Conservation (phyloP, 2,888 invertebrate species). For the Nemotelus pantherinus region DNA sequence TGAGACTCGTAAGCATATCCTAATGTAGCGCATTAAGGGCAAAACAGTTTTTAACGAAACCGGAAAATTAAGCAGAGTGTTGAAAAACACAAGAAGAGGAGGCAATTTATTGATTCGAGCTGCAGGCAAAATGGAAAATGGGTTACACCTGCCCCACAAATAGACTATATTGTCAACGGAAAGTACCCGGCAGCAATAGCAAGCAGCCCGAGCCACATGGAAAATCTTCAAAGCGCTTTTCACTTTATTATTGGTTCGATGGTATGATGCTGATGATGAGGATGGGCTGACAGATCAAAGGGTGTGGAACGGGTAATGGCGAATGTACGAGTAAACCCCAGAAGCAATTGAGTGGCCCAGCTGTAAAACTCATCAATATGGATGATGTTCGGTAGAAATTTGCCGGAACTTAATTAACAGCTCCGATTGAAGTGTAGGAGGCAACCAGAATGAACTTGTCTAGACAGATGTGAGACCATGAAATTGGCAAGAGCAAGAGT, state of each 20-base stretch:
- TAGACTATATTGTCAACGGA: conserved; percentile 31
- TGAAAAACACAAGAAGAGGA: conserved; percentile 35
- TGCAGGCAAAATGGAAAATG: conserved; percentile 19
- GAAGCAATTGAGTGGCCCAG: conserved; percentile 28
- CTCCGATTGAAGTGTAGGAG: background rate
- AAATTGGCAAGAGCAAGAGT: conserved; percentile 25
- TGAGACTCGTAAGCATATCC: conserved; percentile 22
- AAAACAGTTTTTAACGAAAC: conserved; percentile 15
- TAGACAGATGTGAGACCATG: conserved; percentile 45
- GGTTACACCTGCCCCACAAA: conserved; percentile 41
- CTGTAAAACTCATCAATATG: conserved; percentile 34
- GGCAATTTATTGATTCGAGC: conserved; percentile 21
- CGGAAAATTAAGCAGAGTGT: conserved; percentile 39
- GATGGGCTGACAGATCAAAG: background rate
- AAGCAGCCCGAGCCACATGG: background rate
- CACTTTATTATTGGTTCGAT: background rate
- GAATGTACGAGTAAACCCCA: background rate
- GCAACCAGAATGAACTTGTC: conserved; percentile 40
- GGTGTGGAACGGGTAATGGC: conserved; percentile 1
- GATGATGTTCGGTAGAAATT: conserved; percentile 36
- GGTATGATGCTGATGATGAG: background rate
- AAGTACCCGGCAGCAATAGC: background rate
- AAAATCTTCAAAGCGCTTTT: conserved; percentile 37
- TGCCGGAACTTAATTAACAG: conserved; percentile 44
- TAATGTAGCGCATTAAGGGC: conserved; percentile 22